These are phyloP conservation scores for Cecropterus lyciades DNA, from an alignment of 1,140 invertebrate genomes.

Conservation along the genomic window DNA sequence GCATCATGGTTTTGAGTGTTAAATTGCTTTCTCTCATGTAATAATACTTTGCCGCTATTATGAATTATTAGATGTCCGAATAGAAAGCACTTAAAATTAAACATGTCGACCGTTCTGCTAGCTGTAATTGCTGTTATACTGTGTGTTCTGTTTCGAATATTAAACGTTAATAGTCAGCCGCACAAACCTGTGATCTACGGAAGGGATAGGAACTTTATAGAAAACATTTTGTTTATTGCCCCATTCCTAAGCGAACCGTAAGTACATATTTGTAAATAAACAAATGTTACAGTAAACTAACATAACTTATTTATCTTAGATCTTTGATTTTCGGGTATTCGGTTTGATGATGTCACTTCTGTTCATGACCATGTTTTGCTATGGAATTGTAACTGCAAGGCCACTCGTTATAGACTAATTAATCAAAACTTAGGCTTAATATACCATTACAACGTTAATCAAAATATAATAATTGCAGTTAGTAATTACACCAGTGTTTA, in stretches of 20 bases:
- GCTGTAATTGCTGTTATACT: slow-evolving; percentile 91
- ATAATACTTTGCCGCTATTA: slow-evolving; percentile 49
- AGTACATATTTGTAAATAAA: slow-evolving; percentile 77
- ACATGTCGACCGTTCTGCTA: slow-evolving; percentile 90
- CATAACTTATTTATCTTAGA: background rate
- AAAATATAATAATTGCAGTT: no score
- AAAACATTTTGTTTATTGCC: slow-evolving; percentile 90
- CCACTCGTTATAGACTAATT: background rate
- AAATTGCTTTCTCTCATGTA: slow-evolving; percentile 39
- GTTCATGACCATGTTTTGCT: slow-evolving; percentile 5
- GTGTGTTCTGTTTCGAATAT: slow-evolving; percentile 91
- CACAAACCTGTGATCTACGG: slow-evolving; percentile 90
- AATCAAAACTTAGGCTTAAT: no score
- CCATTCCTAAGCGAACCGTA: slow-evolving; percentile 91
- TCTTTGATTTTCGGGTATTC: background rate
- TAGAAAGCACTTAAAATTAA: slow-evolving; percentile 36
- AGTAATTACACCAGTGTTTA: no score
- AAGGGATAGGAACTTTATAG: slow-evolving; percentile 89
- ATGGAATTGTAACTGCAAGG: background rate
- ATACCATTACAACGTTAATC: no score
- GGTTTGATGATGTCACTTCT: slow-evolving; percentile 44
- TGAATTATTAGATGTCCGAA: slow-evolving; percentile 41
- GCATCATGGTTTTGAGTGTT: slow-evolving; percentile 36
- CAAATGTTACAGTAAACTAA: no score
- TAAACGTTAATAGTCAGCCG: slow-evolving; percentile 92